Percentiles rank a stretch among this genome's conserved stretches.
These are phyloP conservation scores for Ophiothrix spiculata DNA, from an alignment of 35 echinoderm and acorn worm species.

Conservation along the genomic window DNA sequence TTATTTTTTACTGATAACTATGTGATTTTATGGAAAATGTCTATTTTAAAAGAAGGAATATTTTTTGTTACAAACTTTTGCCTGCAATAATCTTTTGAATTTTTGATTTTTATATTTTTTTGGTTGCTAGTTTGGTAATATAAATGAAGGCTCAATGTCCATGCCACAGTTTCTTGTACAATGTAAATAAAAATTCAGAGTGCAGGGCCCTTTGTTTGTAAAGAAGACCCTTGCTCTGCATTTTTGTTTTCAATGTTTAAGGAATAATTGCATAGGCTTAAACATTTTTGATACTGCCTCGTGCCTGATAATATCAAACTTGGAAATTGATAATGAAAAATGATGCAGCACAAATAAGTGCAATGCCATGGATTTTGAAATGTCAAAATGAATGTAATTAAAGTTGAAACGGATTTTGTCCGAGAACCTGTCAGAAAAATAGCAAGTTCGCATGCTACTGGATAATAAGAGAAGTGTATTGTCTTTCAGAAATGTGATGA, in stretches of 20 bases:
- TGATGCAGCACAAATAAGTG: background rate
- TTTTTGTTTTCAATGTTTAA: no score
- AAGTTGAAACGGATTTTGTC: background rate
- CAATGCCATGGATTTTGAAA: background rate
- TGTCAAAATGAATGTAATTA: background rate
- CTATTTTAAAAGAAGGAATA: background rate
- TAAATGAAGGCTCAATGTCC: background rate
- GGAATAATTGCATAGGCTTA: no score
- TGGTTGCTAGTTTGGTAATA: background rate
- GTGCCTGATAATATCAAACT: slow-evolving; percentile 6
- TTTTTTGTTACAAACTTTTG: background rate
- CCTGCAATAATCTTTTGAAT: background rate
- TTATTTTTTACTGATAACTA: background rate
- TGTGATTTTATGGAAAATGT: background rate
- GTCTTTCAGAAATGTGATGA: no score
- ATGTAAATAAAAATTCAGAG: no score
- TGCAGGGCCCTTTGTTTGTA: no score
- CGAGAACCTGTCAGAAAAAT: no score
- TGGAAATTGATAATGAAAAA: background rate
- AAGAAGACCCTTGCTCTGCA: no score
- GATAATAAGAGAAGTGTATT: no score
- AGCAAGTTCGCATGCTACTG: no score
- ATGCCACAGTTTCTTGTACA: no score
- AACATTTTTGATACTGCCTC: background rate
- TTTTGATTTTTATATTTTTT: background rate